Base-by-base conservation (phyloP, 2,113 vertebrate species). In the Ariopsis seemanni region DNA sequence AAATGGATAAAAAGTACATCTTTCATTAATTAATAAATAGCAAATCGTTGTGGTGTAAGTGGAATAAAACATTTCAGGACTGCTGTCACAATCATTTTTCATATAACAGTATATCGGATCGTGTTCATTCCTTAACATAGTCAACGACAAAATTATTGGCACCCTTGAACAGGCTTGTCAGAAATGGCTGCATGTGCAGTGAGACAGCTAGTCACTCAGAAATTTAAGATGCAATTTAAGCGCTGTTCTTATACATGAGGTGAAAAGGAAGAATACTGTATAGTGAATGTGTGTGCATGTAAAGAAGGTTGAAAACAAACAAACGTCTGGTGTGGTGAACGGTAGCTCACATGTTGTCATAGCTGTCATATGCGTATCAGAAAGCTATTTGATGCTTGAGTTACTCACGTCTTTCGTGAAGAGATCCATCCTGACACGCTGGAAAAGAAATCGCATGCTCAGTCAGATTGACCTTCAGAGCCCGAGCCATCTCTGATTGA, bases 351-450 rank as follows among this genome's bases (percentile, higher is more conserved):
- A 83, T 9, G 22, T 48, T 53, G 9, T 65, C 30, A 14, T 48
- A 48, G 52, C 65, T 85, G 65, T 72, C 67, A 60, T 11, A 30
- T 52, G 55, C 55, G 20, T 42, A 75, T 85, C 50, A 57, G 34
- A 74, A 62, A 82, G 60, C 55, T 83, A 82, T 83, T 82, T 83
- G 67, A 83, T 67, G 86, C 53, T 58, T n/a, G 75, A 50, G 53
- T 72, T 58, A 22, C 48, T 77, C 34, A 7, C n/a, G 17, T 79
- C 77, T 81, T 3, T 69, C 27, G 55, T 63, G 53, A 50, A 50
- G 85, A 63, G 80, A 83, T 83, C 57, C 20, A 9, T 22, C 2
- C 80, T 87, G 86, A 83, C 86, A 75, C 3, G 6, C 75, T 67
- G 85, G n/a, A 48, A 82, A 62, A 15, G 14, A 58, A 81, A 81